Evolutionary conservation across 2,888 invertebrate genomes (phyloP).

Genomic region (Morpho deidamia): DNA sequence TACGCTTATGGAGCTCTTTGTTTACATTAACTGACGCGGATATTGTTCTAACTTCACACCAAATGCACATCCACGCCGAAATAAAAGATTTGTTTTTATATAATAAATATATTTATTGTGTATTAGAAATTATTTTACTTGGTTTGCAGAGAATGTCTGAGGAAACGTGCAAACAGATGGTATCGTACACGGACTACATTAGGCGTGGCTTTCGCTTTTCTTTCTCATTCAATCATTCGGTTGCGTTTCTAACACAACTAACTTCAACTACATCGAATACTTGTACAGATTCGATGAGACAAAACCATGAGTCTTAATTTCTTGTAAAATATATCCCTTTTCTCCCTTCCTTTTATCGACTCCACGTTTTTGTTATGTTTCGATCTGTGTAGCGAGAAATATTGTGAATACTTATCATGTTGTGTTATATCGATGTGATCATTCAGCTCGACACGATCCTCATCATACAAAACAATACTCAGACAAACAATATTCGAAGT

Average conservation of each 20-base stretch:
- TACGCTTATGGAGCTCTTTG: conserved; percentile 14
- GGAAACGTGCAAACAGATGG: conserved; percentile 90
- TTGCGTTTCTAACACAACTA: conserved; percentile 73
- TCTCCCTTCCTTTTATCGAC: conserved; percentile 39
- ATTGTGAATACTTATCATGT: conserved; percentile 58
- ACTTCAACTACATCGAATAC: conserved; percentile 53
- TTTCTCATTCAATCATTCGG: conserved; percentile 69
- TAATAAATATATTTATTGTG: conserved; percentile 37
- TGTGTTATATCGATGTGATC: conserved; percentile 64
- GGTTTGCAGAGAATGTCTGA: conserved; percentile 90
- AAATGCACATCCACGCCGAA: conserved; percentile 15
- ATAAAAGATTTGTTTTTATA: conserved; percentile 10
- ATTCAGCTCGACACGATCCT: conserved; percentile 42
- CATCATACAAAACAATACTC: conserved; percentile 22
- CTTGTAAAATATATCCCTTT: conserved; percentile 35
- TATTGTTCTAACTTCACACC: conserved; percentile 19
- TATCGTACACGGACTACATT: conserved; percentile 73
- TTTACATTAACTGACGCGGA: conserved; percentile 13
- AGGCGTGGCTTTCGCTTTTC: conserved; percentile 77
- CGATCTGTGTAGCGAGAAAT: conserved; percentile 64
- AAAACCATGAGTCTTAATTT: conserved; percentile 41
- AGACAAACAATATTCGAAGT: conserved; percentile 23
- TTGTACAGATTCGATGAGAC: conserved; percentile 50
- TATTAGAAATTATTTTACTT: conserved; percentile 73
- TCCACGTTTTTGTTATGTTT: conserved; percentile 59